Evolutionary conservation across 2,888 invertebrate genomes (phyloP), one percentile per base, ranked within the genome.

Genomic region (Carabus problematicus): DNA sequence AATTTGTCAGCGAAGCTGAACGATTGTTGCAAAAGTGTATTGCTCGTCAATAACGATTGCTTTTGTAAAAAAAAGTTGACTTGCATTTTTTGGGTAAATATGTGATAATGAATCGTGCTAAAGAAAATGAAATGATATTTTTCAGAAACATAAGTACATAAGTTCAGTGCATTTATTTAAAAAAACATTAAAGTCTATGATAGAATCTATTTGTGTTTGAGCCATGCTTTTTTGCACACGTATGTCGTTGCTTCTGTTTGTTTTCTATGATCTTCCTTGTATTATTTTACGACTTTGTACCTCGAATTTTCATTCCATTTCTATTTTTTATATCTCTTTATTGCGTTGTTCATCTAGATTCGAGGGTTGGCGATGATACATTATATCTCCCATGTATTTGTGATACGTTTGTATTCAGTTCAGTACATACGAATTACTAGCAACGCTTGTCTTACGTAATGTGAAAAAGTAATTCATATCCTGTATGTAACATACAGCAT

Each of bases 21-120:
- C 29, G 41, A 55, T 61, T 16, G n/a, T n/a, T n/a, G n/a, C n/a
- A n/a, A n/a, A n/a, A n/a, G n/a, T n/a, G n/a, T n/a, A 45, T 64
- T 64, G 54, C 29, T 54, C 42, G 55, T 45, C 39, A 64, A 56
- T 64, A 43, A 43, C 45, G 11, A 56, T 45, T 64, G 42, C 45
- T 39, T 56, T 64, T 56, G 52, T 6, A 16, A 39, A 59, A 59
- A 45, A 58, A 58, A 58, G 58, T 66, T 66, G 29, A 56, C 63
- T 55, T 66, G 58, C 47, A 59, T 66, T 66, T 42, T 45, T 67
- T 67, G 67, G 67, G 67, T 67, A 67, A 66, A 60, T 60, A 67
- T 67, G 67, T 67, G 67, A 67, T 67, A 67, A 55, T 60, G 58
- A 66, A 19, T 56, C 58, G 52, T 49, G n/a, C 19, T 55, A 41